phyloP scores from a whole-genome alignment of 2,888 invertebrate species.

The Nomada flava region DNA sequence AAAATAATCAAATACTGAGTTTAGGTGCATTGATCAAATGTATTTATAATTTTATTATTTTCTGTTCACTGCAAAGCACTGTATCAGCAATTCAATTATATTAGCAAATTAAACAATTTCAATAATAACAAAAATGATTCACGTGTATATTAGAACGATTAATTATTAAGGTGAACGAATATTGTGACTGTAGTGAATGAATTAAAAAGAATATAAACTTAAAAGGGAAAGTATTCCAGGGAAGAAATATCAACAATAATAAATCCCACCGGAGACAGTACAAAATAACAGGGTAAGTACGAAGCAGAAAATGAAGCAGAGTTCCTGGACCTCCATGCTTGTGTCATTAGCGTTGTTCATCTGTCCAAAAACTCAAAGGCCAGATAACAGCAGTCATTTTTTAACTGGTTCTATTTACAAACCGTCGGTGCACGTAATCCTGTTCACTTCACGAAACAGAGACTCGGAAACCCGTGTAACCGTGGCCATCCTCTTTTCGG shows the following conservation, averaged over 20 bases:
- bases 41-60: too few species aligned
- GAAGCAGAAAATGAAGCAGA: slow-evolving; percentile 9
- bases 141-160: too few species aligned
- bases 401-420: slow-evolving; percentile 32
- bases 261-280: background rate
- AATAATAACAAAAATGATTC: too few species aligned
- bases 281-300: background rate
- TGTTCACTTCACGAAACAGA: slow-evolving; percentile 24
- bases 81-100: too few species aligned
- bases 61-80: too few species aligned
- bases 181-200: too few species aligned
- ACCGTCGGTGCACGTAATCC: slow-evolving; percentile 28
- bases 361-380: background rate
- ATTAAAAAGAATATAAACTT: too few species aligned
- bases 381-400: background rate
- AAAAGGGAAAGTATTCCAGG: background rate
- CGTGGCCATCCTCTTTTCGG: slow-evolving; percentile 42
- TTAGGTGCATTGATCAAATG: too few species aligned
- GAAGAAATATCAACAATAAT: background rate
- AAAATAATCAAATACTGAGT: background rate
- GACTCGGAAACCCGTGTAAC: slow-evolving; percentile 8
- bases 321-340: background rate
- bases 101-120: too few species aligned
- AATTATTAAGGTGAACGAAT: too few species aligned
- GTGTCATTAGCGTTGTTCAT: slow-evolving; percentile 14